phyloP scores from a whole-genome alignment of 2,888 invertebrate genomes.

The Ptychoptera contaminata region DNA sequence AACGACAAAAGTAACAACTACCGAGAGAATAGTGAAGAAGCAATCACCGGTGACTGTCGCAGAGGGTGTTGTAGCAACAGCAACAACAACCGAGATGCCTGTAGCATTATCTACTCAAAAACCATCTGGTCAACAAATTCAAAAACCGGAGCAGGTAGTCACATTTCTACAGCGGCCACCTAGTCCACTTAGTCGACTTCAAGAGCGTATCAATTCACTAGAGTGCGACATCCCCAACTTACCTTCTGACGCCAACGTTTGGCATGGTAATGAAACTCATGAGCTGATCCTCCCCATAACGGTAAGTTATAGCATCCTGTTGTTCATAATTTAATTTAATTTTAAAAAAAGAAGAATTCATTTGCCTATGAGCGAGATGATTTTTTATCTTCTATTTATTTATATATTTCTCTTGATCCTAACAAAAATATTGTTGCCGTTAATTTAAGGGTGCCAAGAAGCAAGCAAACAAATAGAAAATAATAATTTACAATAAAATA shows the following conservation, averaged over 20 bases:
- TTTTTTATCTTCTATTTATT: too few species aligned
- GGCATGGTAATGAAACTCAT: constrained; percentile 57
- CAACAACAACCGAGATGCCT: not conserved
- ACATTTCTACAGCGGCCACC: not conserved
- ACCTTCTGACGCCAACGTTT: constrained; percentile 46
- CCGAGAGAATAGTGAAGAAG: constrained; percentile 26
- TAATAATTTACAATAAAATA: too few species aligned
- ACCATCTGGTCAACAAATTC: constrained; percentile 17
- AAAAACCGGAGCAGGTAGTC: not conserved
- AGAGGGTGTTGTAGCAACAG: not conserved
- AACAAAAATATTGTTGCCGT: too few species aligned
- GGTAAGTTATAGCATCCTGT: constrained; percentile 33
- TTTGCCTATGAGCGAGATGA: too few species aligned
- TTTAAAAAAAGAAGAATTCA: not conserved
- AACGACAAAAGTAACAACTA: constrained; percentile 26
- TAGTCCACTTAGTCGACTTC: constrained; percentile 32
- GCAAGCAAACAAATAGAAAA: too few species aligned
- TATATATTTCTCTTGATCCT: too few species aligned
- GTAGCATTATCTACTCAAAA: constrained; percentile 13
- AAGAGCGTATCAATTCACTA: constrained; percentile 45
- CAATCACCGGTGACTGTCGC: not conserved
- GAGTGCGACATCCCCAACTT: constrained; percentile 45
- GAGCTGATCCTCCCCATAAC: constrained; percentile 48
- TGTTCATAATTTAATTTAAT: not conserved
- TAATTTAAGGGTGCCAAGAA: too few species aligned